Conservation (phyloP, 2,113 vertebrate species). For the Vulpes ferrilata region DNA sequence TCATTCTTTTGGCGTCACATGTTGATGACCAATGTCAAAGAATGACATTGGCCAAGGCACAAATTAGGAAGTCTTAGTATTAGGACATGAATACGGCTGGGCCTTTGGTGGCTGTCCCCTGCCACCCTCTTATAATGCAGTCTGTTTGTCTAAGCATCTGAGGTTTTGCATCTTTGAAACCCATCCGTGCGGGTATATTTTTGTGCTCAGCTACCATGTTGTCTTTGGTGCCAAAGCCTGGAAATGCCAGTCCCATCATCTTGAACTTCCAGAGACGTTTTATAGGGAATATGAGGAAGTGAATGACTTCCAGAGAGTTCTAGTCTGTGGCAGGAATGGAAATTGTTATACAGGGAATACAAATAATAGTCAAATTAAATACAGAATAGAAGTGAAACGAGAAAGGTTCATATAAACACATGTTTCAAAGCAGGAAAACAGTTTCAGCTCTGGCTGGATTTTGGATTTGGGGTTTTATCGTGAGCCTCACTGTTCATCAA, state of each 20-base stretch:
- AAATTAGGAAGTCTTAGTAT: neutral
- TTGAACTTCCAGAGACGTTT: neutral
- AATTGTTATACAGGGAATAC: neutral
- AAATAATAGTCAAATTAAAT: neutral
- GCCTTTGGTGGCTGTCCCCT: neutral
- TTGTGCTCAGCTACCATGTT: neutral
- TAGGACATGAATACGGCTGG: accelerated
- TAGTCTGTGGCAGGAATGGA: neutral
- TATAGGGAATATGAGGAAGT: neutral
- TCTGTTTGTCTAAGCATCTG: neutral
- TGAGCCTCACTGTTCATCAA: neutral
- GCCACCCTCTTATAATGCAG: accelerated
- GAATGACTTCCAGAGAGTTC: neutral
- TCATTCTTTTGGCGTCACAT: neutral
- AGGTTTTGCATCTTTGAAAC: neutral
- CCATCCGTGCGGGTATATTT: neutral
- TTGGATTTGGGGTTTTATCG: neutral
- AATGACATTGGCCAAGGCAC: neutral
- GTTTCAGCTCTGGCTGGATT: neutral
- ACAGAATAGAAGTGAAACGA: accelerated
- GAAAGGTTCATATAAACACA: neutral
- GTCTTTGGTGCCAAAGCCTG: neutral
- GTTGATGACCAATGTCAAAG: neutral
- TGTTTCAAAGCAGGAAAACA: neutral
- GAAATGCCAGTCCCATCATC: neutral